Percentiles rank a stretch among this genome's conserved stretches.
These are phyloP conservation scores for Orthonychiurus folsomi DNA, from an alignment of 2,888 invertebrate species.

Conservation along the genomic window DNA sequence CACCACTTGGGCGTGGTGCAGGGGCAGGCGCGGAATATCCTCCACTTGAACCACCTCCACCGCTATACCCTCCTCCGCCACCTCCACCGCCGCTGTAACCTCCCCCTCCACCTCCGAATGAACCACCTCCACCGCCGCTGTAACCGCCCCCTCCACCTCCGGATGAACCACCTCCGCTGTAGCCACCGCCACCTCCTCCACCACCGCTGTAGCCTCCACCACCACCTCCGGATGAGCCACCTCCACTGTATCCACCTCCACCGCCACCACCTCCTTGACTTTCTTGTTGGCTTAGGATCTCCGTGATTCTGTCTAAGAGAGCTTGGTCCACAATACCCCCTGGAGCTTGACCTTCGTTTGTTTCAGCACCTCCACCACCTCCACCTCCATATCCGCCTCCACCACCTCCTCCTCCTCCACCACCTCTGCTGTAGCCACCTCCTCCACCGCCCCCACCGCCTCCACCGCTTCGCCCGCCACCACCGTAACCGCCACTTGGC, in stretches of 20 bases:
- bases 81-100: slow-evolving; percentile 1
- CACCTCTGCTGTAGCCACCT: slow-evolving; percentile 16
- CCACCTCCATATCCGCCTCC: slow-evolving; percentile 17
- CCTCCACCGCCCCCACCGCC: slow-evolving; percentile 28
- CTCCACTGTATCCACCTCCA: slow-evolving; percentile 14
- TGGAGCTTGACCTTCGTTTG: slow-evolving; percentile 24
- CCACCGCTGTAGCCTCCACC: background rate
- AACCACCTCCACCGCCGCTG: background rate
- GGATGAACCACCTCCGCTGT: background rate
- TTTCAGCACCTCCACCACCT: slow-evolving; percentile 25
- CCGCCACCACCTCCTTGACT: slow-evolving; percentile 20
- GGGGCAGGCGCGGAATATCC: slow-evolving; percentile 15
- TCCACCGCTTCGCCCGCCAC: slow-evolving; percentile 19
- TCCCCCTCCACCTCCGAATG: background rate
- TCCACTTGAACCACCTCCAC: slow-evolving; percentile 3
- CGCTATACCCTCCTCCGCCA: slow-evolving; percentile 2
- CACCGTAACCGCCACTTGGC: slow-evolving; percentile 17
- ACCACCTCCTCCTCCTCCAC: slow-evolving; percentile 17
- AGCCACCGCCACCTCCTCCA: slow-evolving; percentile 3
- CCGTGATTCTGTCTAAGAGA: slow-evolving; percentile 33
- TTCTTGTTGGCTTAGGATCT: slow-evolving; percentile 29
- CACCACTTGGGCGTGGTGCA: slow-evolving; percentile 10
- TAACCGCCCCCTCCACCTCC: background rate
- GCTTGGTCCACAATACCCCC: slow-evolving; percentile 35
- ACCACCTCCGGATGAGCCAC: slow-evolving; percentile 2